Evolutionary conservation across 2,113 vertebrate species (phyloP).

Genomic region (Pipa parva): DNA sequence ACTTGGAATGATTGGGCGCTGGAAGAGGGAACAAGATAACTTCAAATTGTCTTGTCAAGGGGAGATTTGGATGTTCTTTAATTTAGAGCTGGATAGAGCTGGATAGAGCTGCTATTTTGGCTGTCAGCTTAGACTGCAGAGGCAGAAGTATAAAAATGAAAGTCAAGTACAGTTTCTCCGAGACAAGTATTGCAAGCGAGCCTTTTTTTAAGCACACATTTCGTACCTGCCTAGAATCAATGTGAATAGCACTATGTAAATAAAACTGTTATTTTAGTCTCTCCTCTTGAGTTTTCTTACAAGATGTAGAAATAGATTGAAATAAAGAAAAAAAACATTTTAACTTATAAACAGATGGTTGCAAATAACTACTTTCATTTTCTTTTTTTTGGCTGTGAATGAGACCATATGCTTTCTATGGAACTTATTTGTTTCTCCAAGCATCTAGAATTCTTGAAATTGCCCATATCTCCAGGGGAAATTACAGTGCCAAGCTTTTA

Average conservation of each 20-base stretch:
- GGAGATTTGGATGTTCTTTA: constrained; percentile 61
- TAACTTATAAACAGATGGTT: constrained; percentile 30
- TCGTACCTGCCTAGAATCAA: constrained; percentile 9
- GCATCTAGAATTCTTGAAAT: constrained; percentile 18
- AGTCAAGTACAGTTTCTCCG: constrained; percentile 1
- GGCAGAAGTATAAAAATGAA: constrained; percentile 31
- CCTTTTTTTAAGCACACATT: constrained; percentile 1
- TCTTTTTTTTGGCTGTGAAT: constrained; percentile 31
- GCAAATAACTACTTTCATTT: constrained; percentile 34
- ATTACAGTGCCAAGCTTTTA: constrained; percentile 24
- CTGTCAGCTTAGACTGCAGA: constrained; percentile 41
- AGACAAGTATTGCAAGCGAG: background rate
- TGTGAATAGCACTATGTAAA: constrained; percentile 3
- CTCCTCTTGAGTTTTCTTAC: constrained; percentile 5
- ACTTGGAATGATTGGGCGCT: constrained; percentile 59
- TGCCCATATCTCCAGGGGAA: constrained; percentile 9
- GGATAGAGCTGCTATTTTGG: constrained; percentile 48
- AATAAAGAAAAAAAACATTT: constrained; percentile 15
- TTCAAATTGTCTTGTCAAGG: constrained; percentile 65
- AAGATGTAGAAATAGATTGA: constrained; percentile 16
- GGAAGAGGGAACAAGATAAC: constrained; percentile 58
- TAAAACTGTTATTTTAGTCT: constrained; percentile 6
- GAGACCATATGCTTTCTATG: constrained; percentile 33
- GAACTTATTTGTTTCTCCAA: constrained; percentile 31
- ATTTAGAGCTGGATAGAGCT: constrained; percentile 57